These are phyloP conservation scores for Anhinga anhinga DNA, from an alignment of 2,113 vertebrate species.

Conservation along the genomic window DNA sequence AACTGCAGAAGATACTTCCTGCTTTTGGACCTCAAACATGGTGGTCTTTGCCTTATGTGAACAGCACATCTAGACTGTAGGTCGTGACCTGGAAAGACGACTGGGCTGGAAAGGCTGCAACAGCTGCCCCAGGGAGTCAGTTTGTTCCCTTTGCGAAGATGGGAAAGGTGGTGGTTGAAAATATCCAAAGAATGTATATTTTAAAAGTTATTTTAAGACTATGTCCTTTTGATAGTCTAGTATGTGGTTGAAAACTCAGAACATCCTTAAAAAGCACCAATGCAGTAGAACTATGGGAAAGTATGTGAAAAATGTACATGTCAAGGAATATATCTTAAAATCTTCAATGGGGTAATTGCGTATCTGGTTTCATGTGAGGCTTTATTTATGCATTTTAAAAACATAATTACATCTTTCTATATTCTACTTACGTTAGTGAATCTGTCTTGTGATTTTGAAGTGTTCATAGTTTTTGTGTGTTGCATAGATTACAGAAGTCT, in stretches of 20 bases:
- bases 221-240: background rate
- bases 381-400: background rate
- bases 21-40: background rate
- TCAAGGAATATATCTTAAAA: background rate
- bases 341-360: background rate
- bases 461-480: background rate
- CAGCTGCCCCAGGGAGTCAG: background rate
- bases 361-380: background rate
- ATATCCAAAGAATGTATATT: background rate
- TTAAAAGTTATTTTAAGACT: background rate
- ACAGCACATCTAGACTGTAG: background rate
- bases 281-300: background rate
- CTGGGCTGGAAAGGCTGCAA: background rate
- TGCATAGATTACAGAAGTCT: constrained; percentile 83
- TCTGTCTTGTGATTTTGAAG: background rate
- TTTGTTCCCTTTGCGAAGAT: background rate
- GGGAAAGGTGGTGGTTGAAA: background rate
- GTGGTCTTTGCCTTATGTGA: background rate
- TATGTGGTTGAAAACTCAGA: background rate
- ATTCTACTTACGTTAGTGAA: background rate
- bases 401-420: background rate
- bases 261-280: background rate
- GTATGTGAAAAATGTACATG: background rate
- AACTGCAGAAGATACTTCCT: background rate
- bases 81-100: background rate